Evolutionary conservation across 2,113 vertebrate species (phyloP).

Genomic region (Cepphus grylle): DNA sequence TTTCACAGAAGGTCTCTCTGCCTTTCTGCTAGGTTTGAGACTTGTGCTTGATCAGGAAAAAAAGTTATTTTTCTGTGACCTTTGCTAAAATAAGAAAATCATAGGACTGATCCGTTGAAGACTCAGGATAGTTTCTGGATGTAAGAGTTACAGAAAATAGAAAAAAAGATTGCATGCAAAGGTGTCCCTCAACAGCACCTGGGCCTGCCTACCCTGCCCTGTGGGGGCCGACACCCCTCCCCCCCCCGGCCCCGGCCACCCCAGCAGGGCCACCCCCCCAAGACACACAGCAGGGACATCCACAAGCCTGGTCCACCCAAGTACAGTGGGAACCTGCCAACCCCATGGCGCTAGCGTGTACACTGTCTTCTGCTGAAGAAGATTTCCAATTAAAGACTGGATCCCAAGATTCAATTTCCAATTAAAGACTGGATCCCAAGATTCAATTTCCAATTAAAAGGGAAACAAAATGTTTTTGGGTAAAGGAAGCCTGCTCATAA

Average conservation of each 20-base stretch:
- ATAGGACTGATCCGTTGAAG: background rate
- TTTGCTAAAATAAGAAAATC: background rate
- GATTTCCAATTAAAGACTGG: background rate
- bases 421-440: no score
- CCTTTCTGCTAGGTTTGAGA: background rate
- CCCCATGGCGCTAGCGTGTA: background rate
- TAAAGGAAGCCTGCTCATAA: background rate
- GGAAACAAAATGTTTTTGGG: background rate
- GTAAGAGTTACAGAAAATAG: background rate
- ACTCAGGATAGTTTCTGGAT: background rate
- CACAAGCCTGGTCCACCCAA: background rate
- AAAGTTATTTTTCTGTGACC: background rate
- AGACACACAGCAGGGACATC: background rate
- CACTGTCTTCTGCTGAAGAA: background rate
- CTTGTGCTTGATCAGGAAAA: background rate
- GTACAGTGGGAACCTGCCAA: background rate
- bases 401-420: background rate
- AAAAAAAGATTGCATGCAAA: background rate
- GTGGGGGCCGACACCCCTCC: background rate
- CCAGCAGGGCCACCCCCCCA: background rate
- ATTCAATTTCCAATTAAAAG: background rate
- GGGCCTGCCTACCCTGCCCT: background rate
- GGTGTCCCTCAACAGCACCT: background rate
- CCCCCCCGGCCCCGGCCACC: no score
- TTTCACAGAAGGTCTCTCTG: background rate